Evolutionary conservation across 2,113 vertebrate species (phyloP).

Genomic region (Chaetodon auriga): DNA sequence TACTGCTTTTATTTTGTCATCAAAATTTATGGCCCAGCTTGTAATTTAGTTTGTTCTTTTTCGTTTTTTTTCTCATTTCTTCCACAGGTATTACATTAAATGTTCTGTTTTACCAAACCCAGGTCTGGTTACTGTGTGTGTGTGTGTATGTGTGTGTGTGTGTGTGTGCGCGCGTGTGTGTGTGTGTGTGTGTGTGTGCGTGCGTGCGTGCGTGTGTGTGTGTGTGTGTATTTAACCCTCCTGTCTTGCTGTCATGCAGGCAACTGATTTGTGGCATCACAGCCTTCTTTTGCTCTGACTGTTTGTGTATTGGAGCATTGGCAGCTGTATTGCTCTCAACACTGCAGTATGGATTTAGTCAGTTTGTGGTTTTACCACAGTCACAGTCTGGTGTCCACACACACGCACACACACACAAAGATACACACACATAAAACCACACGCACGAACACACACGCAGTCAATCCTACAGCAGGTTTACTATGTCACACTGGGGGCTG

Average conservation of each 20-base stretch:
- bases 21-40: conserved; percentile 13
- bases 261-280: conserved; percentile 48
- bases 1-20: conserved; percentile 44
- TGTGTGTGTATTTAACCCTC: background rate
- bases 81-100: conserved; percentile 6
- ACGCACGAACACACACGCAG: conserved; percentile 29
- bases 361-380: conserved; percentile 71
- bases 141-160: background rate
- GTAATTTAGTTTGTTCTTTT: conserved; percentile 29
- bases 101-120: background rate
- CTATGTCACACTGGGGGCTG: conserved; percentile 78
- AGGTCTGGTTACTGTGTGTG: background rate
- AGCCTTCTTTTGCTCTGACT: conserved; percentile 33
- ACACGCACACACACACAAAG: conserved; percentile 17
- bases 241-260: conserved; percentile 20
- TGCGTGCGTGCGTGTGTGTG: no score
- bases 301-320: conserved; percentile 55
- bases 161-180: no score
- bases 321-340: conserved; percentile 60
- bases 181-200: no score
- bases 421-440: background rate
- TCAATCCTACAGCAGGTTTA: conserved; percentile 72
- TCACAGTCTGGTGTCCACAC: conserved; percentile 61
- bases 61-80: background rate
- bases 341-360: conserved; percentile 70